Conservation (phyloP, 2,113 vertebrate genomes). For the Vulpes ferrilata region DNA sequence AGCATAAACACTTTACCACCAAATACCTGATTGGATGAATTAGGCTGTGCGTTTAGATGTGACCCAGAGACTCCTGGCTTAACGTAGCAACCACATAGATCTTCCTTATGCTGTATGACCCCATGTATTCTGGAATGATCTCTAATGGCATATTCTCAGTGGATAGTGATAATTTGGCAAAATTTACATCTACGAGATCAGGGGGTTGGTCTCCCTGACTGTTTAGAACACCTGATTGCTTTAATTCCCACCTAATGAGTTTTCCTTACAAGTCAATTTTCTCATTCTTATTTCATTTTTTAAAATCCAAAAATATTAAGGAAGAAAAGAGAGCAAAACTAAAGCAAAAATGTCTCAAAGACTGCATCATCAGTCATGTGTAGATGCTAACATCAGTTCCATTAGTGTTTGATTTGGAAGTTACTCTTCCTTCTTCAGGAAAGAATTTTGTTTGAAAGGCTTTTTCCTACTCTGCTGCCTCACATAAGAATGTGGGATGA, state of each 20-base stretch:
- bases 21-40: neutral
- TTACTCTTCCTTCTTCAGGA: neutral
- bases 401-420: neutral
- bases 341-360: neutral
- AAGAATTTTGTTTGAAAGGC: neutral
- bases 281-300: neutral
- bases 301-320: neutral
- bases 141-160: neutral
- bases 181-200: neutral
- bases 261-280: neutral
- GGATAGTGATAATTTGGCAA: neutral
- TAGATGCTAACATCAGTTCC: neutral
- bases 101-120: neutral
- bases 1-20: neutral
- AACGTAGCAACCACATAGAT: neutral
- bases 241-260: neutral
- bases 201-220: neutral
- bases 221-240: neutral
- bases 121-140: neutral
- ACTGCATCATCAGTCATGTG: neutral
- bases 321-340: neutral
- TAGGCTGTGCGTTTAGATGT: neutral
- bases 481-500: fast-evolving
- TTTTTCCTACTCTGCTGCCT: neutral
- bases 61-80: neutral